Evolutionary conservation across 2,797 vertebrate species (phyloP).

Genomic region (Eulemur mongoz): DNA sequence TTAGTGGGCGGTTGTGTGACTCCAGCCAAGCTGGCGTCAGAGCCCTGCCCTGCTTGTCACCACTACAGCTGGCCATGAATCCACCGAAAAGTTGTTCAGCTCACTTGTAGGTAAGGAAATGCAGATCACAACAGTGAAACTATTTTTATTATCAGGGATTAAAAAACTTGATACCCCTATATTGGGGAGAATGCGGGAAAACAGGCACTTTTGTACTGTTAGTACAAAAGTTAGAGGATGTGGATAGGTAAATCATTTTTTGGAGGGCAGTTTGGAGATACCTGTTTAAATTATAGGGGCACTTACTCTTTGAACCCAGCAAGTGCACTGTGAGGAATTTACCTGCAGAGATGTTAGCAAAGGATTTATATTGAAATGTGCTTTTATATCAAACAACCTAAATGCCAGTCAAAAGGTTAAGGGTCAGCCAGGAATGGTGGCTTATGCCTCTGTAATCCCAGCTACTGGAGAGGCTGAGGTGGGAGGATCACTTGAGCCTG

Average conservation of each 20-base stretch:
- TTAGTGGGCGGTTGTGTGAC: background rate
- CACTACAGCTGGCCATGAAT: background rate
- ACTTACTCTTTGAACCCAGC: background rate
- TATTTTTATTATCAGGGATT: background rate
- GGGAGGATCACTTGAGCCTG: background rate
- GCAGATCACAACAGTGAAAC: background rate
- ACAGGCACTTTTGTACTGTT: background rate
- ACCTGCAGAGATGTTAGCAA: background rate
- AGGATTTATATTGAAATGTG: background rate
- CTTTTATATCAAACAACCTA: background rate
- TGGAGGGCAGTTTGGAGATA: background rate
- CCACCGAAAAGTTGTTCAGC: background rate
- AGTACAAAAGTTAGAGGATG: background rate
- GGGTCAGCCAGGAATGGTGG: background rate
- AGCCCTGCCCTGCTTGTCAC: background rate
- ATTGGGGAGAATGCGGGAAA: background rate
- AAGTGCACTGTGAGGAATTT: background rate
- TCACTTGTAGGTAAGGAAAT: background rate
- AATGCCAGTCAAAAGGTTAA: background rate
- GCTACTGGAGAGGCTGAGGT: background rate
- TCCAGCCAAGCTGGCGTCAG: background rate
- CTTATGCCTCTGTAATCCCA: background rate
- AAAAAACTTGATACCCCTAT: background rate
- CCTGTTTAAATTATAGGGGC: background rate
- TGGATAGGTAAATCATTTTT: background rate